Evolutionary conservation across 2,113 vertebrate genomes (phyloP).

Genomic region (Ursus arctos): DNA sequence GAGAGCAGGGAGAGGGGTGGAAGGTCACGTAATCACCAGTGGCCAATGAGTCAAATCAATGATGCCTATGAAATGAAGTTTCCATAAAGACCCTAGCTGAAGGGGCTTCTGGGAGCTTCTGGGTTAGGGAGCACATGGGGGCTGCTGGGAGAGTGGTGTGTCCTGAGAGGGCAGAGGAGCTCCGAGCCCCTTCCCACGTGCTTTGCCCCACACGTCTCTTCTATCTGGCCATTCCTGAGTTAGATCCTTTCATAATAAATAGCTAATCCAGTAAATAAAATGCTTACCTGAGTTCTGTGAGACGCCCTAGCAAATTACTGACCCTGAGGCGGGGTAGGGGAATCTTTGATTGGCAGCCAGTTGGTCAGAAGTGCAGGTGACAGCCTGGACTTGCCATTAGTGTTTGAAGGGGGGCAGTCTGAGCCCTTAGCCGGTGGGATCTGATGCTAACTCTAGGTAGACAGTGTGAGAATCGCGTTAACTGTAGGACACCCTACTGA

Average conservation of each 20-base stretch:
- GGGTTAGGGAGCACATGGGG: not conserved
- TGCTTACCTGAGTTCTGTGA: not conserved
- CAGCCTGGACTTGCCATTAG: not conserved
- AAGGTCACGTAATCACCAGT: not conserved
- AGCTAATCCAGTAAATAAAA: not conserved
- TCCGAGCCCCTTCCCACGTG: fast-evolving
- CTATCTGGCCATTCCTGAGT: not conserved
- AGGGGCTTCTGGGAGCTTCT: not conserved
- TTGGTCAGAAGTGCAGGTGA: not conserved
- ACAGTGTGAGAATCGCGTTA: not conserved
- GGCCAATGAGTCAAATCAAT: not conserved
- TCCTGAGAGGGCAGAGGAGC: not conserved
- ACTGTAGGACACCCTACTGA: not conserved
- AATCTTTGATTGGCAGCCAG: not conserved
- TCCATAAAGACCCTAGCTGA: not conserved
- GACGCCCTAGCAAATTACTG: not conserved
- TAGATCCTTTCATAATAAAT: not conserved
- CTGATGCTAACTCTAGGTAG: not conserved
- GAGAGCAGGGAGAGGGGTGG: not conserved
- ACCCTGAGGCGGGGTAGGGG: not conserved
- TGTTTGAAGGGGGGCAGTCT: not conserved
- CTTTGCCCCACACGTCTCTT: not conserved
- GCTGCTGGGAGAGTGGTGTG: not conserved
- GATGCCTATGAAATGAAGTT: not conserved
- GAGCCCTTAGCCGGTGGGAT: not conserved